Base-by-base conservation (phyloP, 1,140 invertebrate species). In the Acromyrmex heyeri region DNA sequence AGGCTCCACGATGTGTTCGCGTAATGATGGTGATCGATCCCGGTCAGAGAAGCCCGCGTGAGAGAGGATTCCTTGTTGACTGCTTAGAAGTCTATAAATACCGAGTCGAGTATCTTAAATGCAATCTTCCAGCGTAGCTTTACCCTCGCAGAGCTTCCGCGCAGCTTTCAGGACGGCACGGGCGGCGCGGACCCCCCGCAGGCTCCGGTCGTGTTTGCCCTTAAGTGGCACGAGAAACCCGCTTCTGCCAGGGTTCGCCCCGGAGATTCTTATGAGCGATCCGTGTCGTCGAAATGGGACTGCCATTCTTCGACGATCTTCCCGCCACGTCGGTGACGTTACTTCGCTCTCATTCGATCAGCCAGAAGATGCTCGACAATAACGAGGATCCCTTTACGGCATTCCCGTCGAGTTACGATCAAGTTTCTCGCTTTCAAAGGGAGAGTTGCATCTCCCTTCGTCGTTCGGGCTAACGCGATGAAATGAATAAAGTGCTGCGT, bases 331-430 rank as follows among this genome's bases (percentile, higher is more conserved):
- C 73, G 53, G 14, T 87, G 86, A 89, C 76, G 59, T 82, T 78
- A 90, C 89, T 90, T 85, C 62, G 62, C 67, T 89, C 67, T 89
- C 85, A 89, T 89, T 89, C 59, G 85, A 89, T 89, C 77, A 55
- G 65, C 62, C 53, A 65, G 75, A 79, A 79, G 75, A 81, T 78
- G 64, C 76, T 69, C 75, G 75, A 86, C 82, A 78, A 85, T 85
- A 85, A 61, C 70, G 62, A 86, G 86, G 86, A 89, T 83, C 88
- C 88, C 86, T 88, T 90, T 85, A 90, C 77, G 44, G 67, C 85
- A 57, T 61, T 83, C 79, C 79, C 65, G 65, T 86, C 50, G 78
- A 86, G 57, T 86, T 86, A 82, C 69, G 85, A 79, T 72, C 79
- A 86, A 86, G 85, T 86, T 86, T 86, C 77, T 81, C 67, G 85